Percentiles rank a stretch among this genome's conserved stretches.
Conservation (phyloP, 2,888 invertebrate species). For the Tiliacea aurago region DNA sequence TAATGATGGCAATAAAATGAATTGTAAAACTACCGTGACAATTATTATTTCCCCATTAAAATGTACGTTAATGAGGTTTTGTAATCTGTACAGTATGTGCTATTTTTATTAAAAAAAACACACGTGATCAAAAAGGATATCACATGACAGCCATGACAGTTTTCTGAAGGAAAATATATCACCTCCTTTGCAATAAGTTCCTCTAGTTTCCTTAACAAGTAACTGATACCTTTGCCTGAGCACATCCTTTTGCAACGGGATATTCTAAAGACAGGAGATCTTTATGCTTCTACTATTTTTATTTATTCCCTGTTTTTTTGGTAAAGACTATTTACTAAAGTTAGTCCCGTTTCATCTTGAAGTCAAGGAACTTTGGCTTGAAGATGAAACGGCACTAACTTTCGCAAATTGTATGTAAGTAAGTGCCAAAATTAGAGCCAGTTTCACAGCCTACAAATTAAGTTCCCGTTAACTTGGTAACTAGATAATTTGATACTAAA, state of each 20-base stretch:
- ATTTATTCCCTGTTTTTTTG: slow-evolving; percentile 4
- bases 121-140: background rate
- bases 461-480: background rate
- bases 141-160: background rate
- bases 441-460: background rate
- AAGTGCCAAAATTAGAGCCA: background rate
- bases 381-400: background rate
- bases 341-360: too few relatives aligned
- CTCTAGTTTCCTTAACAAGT: slow-evolving; percentile 47
- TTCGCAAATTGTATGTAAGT: background rate
- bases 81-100: too few relatives aligned
- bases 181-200: slow-evolving; percentile 34
- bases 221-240: slow-evolving; percentile 51
- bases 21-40: too few relatives aligned
- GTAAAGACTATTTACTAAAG: too few relatives aligned
- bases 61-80: background rate
- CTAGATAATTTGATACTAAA: background rate
- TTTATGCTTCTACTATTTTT: slow-evolving; percentile 18
- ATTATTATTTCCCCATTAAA: background rate
- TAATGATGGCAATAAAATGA: background rate
- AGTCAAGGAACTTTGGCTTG: background rate
- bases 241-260: slow-evolving; percentile 42
- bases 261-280: slow-evolving; percentile 33
- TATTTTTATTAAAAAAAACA: too few relatives aligned
- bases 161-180: slow-evolving; percentile 29